These are phyloP conservation scores for Suncus etruscus DNA, from an alignment of 2,113 vertebrate species.

Conservation along the genomic window DNA sequence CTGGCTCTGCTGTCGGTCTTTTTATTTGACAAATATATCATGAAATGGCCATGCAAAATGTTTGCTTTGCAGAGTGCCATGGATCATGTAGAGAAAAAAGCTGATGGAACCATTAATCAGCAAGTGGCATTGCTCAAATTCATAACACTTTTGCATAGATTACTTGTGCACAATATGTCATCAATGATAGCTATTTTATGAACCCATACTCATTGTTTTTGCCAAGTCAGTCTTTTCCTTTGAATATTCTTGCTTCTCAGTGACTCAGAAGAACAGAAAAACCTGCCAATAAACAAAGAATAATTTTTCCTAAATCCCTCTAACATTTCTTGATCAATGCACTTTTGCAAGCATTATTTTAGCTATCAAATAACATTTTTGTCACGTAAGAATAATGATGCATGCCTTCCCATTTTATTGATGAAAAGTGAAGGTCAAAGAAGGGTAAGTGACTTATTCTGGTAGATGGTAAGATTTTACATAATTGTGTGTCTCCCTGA, in stretches of 20 bases:
- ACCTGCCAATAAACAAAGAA: neutral
- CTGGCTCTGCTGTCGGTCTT: neutral
- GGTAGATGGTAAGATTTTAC: neutral
- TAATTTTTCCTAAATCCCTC: slow-evolving; percentile 13
- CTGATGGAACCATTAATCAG: neutral
- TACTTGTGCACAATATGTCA: neutral
- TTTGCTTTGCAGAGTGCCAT: neutral
- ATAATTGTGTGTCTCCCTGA: neutral
- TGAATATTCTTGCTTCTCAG: slow-evolving; percentile 1
- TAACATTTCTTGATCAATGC: slow-evolving; percentile 7
- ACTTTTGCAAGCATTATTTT: neutral
- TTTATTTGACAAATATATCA: slow-evolving; percentile 32
- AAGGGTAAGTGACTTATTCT: neutral
- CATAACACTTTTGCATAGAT: neutral
- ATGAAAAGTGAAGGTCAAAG: neutral
- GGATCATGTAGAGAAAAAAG: neutral
- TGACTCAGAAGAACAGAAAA: slow-evolving; percentile 27
- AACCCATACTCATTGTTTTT: neutral
- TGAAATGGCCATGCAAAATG: neutral
- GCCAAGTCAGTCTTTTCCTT: neutral
- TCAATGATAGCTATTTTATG: neutral
- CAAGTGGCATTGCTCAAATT: neutral
- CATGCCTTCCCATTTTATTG: neutral
- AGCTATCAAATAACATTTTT: slow-evolving; percentile 7
- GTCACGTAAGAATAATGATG: neutral